These are phyloP conservation scores for Poecilia gillii DNA, from an alignment of 2,797 vertebrate genomes.

Conservation along the genomic window DNA sequence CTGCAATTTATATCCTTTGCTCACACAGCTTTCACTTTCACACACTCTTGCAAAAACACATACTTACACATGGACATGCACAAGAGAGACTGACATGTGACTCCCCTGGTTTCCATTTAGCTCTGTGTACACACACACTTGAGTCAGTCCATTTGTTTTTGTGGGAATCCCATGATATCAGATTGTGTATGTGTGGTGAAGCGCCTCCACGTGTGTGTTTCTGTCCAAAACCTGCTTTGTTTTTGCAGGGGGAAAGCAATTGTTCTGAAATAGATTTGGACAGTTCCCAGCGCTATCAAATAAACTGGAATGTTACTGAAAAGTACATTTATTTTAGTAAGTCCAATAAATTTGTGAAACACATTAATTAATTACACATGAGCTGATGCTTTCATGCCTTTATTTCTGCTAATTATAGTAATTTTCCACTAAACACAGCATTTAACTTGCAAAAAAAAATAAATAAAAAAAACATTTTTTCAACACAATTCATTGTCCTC, in stretches of 20 bases:
- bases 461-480: not conserved
- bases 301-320: not conserved
- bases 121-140: not conserved
- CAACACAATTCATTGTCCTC: not conserved
- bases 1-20: slow-evolving; percentile 62
- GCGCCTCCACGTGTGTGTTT: not conserved
- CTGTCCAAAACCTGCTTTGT: not conserved
- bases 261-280: not conserved
- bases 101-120: not conserved
- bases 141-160: not conserved
- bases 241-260: not conserved
- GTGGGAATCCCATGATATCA: not conserved
- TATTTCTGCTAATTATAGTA: not conserved
- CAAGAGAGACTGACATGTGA: slow-evolving; percentile 2
- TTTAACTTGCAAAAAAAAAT: not conserved
- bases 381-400: not conserved
- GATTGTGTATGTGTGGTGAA: not conserved
- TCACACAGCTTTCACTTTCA: slow-evolving; percentile 15
- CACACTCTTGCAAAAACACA: slow-evolving; percentile 19
- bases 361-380: not conserved
- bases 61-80: not conserved
- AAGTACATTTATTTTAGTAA: not conserved
- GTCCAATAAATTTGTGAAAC: not conserved
- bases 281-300: not conserved
- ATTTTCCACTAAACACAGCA: not conserved